Conservation (phyloP, 2,888 invertebrate species). For the Metallyticus violacea region DNA sequence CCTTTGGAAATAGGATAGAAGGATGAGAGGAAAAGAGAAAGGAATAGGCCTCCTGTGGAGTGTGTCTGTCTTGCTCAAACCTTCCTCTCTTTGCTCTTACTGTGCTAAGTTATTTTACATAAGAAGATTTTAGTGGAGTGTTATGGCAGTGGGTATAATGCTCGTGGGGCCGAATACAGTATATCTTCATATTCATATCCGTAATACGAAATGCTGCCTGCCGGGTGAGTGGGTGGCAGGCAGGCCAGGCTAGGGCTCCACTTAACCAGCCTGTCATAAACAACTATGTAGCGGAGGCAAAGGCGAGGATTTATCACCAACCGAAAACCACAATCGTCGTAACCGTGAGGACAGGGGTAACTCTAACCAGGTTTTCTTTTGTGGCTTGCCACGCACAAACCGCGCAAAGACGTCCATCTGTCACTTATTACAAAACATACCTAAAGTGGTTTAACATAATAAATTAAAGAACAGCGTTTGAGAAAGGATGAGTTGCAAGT, state of each 20-base stretch:
- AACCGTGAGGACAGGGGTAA: not conserved
- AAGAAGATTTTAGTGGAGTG: slow-evolving; percentile 8
- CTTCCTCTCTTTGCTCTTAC: not conserved
- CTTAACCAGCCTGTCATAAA: not conserved
- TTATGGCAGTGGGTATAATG: not conserved
- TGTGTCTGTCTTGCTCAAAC: not conserved
- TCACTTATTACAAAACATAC: not conserved
- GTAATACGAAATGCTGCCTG: not conserved
- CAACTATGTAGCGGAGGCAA: not conserved
- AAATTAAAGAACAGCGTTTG: not conserved
- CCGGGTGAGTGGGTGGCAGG: not conserved
- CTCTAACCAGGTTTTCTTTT: not conserved
- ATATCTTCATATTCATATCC: slow-evolving; percentile 4
- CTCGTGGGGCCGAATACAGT: not conserved
- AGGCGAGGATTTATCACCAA: not conserved
- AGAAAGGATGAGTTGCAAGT: not conserved
- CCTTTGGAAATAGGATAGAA: slow-evolving; percentile 8
- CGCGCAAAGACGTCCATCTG: not conserved
- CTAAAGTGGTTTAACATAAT: not conserved
- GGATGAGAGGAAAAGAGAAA: not conserved
- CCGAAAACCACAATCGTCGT: not conserved
- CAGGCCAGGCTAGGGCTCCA: not conserved
- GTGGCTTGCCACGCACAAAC: not conserved
- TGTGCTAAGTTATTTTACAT: slow-evolving; percentile 6
- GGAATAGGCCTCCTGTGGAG: not conserved